These are phyloP conservation scores for Nyctereutes procyonoides DNA, from an alignment of 2,113 vertebrate species.

Conservation along the genomic window DNA sequence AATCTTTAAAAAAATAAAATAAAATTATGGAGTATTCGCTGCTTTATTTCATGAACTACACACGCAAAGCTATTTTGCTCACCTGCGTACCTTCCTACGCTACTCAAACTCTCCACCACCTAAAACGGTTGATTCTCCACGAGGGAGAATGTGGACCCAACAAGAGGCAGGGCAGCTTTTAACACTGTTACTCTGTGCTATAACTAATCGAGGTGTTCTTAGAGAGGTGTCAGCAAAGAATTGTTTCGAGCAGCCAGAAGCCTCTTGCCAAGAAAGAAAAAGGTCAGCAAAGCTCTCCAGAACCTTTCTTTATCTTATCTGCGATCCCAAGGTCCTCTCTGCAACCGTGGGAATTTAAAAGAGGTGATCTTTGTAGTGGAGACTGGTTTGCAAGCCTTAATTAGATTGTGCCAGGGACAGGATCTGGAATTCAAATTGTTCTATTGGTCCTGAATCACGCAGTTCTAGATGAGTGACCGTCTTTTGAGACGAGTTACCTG, in stretches of 20 bases:
- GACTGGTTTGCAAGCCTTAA: constrained; percentile 46
- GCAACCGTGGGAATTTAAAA: constrained; percentile 37
- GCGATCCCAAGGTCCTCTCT: constrained; percentile 38
- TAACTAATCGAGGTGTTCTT: constrained; percentile 11
- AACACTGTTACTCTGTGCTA: not conserved
- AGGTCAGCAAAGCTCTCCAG: constrained; percentile 25
- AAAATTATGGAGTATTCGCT: not conserved
- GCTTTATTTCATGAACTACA: not conserved
- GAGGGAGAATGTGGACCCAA: constrained; percentile 2
- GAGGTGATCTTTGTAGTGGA: not conserved
- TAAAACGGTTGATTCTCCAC: not conserved
- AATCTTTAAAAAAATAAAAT: too few species aligned
- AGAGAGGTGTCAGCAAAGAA: constrained; percentile 48
- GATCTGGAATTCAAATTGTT: constrained; percentile 41
- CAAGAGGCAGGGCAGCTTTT: not conserved
- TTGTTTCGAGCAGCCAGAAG: constrained; percentile 43
- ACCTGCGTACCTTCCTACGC: not conserved
- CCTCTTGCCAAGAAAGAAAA: constrained; percentile 54
- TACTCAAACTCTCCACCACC: not conserved
- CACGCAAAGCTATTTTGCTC: not conserved
- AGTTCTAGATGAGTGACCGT: constrained; percentile 5
- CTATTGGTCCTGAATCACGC: not conserved
- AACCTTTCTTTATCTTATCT: constrained; percentile 66
- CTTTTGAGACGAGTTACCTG: not conserved
- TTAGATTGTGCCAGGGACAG: constrained; percentile 18